Evolutionary conservation across 2,797 vertebrate species (phyloP).

Genomic region (Arvicola amphibius): DNA sequence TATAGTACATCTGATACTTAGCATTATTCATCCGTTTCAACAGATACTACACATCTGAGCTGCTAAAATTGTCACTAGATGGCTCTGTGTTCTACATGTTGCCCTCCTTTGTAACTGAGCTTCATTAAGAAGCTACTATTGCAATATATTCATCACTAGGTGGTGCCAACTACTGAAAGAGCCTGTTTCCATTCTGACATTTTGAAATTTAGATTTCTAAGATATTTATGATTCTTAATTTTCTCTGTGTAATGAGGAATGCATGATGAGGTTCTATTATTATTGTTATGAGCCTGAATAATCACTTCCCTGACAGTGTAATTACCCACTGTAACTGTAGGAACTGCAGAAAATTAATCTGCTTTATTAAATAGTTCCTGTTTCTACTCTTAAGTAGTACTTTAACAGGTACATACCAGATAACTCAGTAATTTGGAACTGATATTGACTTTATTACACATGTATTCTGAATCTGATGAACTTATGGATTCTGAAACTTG

Average conservation of each 20-base stretch:
- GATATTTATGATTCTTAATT: constrained; percentile 44
- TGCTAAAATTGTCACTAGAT: constrained; percentile 58
- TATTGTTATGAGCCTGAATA: neutral
- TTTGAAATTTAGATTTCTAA: constrained; percentile 55
- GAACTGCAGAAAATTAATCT: constrained; percentile 7
- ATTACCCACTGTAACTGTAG: neutral
- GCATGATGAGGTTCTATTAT: constrained; percentile 7
- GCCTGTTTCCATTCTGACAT: neutral
- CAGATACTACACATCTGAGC: neutral
- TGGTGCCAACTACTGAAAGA: constrained; percentile 62
- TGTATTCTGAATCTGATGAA: neutral
- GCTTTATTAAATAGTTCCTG: neutral
- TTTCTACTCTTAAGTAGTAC: constrained; percentile 20
- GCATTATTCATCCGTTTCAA: neutral
- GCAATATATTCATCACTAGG: constrained; percentile 64
- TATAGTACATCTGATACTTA: neutral
- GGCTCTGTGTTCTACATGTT: constrained; percentile 53
- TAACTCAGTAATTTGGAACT: constrained; percentile 59
- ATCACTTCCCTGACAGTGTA: neutral
- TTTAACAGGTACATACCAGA: constrained; percentile 8
- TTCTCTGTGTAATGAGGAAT: neutral
- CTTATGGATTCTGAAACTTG: constrained; percentile 35
- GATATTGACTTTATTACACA: constrained; percentile 31
- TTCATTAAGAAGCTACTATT: constrained; percentile 7
- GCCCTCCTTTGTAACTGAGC: neutral